A percentile compares a stretch with the other conserved stretches of the same genome.
phyloP scores from a whole-genome alignment of 2,797 vertebrate species.

The Alca torda region DNA sequence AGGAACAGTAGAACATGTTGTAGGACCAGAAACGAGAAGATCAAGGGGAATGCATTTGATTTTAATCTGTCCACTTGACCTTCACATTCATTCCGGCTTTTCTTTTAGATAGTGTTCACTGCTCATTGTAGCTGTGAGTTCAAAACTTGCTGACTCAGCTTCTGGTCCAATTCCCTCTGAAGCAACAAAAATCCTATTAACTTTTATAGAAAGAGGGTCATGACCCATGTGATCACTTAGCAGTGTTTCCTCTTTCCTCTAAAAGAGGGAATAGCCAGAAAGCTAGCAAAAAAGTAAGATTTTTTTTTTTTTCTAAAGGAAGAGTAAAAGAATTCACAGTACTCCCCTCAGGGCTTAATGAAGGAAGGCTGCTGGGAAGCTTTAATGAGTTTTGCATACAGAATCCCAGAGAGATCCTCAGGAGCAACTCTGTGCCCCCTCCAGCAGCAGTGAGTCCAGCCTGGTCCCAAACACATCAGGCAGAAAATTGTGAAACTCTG shows the following conservation, averaged over 20 bases:
- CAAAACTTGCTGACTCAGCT: constrained; percentile 15
- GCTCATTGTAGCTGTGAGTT: not conserved
- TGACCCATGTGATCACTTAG: not conserved
- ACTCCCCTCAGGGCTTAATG: not conserved
- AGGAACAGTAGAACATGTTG: not conserved
- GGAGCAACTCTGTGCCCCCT: not conserved
- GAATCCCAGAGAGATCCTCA: not conserved
- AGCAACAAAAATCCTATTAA: constrained; percentile 29
- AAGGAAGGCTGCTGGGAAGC: not conserved
- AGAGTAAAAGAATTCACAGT: not conserved
- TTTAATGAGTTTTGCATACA: not conserved
- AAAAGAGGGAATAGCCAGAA: not conserved
- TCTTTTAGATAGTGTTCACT: not conserved
- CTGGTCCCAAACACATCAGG: not conserved
- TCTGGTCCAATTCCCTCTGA: not conserved
- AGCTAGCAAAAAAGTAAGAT: not conserved
- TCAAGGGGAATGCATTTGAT: not conserved
- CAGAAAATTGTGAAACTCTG: not conserved
- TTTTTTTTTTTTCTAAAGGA: not conserved
- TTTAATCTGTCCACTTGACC: not conserved
- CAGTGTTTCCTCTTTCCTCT: not conserved
- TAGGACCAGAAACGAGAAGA: not conserved
- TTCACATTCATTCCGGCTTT: not conserved
- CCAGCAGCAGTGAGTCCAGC: not conserved
- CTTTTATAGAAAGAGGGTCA: not conserved